These are phyloP conservation scores for Crypturellus tataupa DNA, from an alignment of 2,797 vertebrate genomes.

Conservation along the genomic window DNA sequence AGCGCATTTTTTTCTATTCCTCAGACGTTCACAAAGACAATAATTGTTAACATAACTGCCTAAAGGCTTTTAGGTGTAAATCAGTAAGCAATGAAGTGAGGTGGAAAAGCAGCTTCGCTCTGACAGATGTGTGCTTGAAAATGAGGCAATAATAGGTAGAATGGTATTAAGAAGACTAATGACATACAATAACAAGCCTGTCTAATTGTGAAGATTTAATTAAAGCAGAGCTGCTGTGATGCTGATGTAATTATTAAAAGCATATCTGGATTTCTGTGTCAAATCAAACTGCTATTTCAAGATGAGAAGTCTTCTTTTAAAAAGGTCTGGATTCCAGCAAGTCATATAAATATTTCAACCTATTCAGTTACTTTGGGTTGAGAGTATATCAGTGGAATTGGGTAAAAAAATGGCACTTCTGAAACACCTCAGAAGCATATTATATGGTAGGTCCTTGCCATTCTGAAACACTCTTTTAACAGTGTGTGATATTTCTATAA, in stretches of 20 bases:
- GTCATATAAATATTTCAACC: constrained; percentile 10
- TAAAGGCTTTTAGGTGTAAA: constrained; percentile 64
- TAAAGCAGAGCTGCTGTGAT: constrained; percentile 57
- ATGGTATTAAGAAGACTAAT: constrained; percentile 71
- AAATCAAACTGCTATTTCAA: constrained; percentile 11
- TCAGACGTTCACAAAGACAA: constrained; percentile 34
- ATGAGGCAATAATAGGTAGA: constrained; percentile 73
- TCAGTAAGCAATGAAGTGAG: constrained; percentile 56
- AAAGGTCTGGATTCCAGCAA: neutral
- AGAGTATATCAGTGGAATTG: neutral
- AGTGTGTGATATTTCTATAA: neutral
- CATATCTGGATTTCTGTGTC: constrained; percentile 30
- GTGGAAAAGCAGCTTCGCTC: constrained; percentile 41
- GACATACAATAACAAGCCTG: constrained; percentile 71
- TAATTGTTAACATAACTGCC: constrained; percentile 66
- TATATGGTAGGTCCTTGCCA: neutral
- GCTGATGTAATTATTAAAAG: constrained; percentile 44
- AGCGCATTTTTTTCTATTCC: neutral
- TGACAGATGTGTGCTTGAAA: constrained; percentile 69
- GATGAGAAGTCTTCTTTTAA: neutral
- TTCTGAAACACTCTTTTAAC: neutral
- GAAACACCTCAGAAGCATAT: neutral
- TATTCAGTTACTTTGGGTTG: neutral
- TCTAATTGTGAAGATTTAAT: constrained; percentile 75
- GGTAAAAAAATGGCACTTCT: neutral